Evolutionary conservation across 2,113 vertebrate species (phyloP), one percentile per base, ranked within the genome.

Genomic region (Hippocampus guttulatus): DNA sequence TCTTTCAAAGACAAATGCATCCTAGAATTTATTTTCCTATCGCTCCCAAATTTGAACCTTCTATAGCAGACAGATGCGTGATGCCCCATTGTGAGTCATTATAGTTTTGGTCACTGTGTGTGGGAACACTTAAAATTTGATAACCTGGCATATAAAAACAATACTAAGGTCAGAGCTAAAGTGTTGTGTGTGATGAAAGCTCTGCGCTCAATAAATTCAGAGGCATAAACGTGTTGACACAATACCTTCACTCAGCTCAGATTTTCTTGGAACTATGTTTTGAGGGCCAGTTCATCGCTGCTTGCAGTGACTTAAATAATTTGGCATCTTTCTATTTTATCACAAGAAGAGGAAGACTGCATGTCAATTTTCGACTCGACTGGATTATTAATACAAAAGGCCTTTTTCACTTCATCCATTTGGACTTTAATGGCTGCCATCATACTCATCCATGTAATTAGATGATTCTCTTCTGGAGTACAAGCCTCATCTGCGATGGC

Each of bases 401-500:
- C 6, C 57, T 49, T 75, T 21, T n/a, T 63, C 23, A 60, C 38
- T 25, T 23, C 20, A 64, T 16, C 25, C 55, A 73, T 41, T 49
- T 41, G 8, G 9, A 9, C 12, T 54, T 2, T 30, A 40, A 49
- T 65, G 21, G 23, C 40, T 64, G 23, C 18, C 71, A 54, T 15
- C n/a, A 67, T 47, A 30, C 67, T 65, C 47, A 69, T 54, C 20
- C 43, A 27, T 55, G 49, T 52, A 18, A 68, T 27, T 16, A 45
- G 57, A 55, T 21, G 21, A 21, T 67, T 66, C 33, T 25, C 51
- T 8, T 70, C n/a, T 49, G 40, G 49, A 18, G 43, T 45, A 41
- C 63, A 45, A 5, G 38, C 20, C 10, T 20, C 62, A 64, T 64
- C 38, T 41, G 62, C 14, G 38, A 11, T 5, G 18, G 62, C 40